Evolutionary conservation across 2,797 vertebrate species (phyloP).

Genomic region (Synanceia verrucosa): DNA sequence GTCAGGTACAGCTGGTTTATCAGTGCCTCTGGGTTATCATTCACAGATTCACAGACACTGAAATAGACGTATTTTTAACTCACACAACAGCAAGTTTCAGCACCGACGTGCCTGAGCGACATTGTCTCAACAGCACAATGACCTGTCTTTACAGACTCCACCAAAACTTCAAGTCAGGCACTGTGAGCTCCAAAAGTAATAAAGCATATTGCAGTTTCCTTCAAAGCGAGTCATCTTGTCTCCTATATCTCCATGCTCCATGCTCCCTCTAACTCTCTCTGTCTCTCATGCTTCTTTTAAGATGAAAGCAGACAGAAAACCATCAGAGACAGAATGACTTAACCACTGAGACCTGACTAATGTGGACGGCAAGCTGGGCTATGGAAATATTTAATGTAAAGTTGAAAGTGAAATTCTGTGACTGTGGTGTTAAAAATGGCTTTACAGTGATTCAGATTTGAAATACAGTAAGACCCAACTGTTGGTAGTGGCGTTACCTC

Average conservation of each 20-base stretch:
- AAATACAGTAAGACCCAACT: conserved; percentile 11
- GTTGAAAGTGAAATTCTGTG: conserved; percentile 39
- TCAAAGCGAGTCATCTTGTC: conserved; percentile 20
- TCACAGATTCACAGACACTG: neutral
- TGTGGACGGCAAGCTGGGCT: conserved; percentile 26
- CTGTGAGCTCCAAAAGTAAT: conserved; percentile 49
- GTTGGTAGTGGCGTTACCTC: neutral
- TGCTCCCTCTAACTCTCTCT: neutral
- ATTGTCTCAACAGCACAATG: conserved; percentile 47
- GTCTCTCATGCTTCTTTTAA: conserved; percentile 24
- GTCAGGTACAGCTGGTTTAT: conserved; percentile 8
- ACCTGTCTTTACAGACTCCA: conserved; percentile 57
- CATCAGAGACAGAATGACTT: conserved; percentile 56
- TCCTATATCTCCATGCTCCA: conserved; percentile 7
- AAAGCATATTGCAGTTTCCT: conserved; percentile 44
- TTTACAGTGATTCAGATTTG: neutral
- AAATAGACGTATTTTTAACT: conserved; percentile 24
- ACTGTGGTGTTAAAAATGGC: conserved; percentile 23
- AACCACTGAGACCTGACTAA: conserved; percentile 26
- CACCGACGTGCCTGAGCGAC: conserved; percentile 17
- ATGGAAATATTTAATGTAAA: conserved; percentile 47
- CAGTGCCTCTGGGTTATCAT: neutral
- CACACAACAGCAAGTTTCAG: conserved; percentile 9
- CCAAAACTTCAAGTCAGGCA: conserved; percentile 1
- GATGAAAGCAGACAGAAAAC: conserved; percentile 67